A percentile compares a stretch with the other conserved stretches of the same genome.
phyloP scores from a whole-genome alignment of 2,797 vertebrate species.

The Thunnus albacares region DNA sequence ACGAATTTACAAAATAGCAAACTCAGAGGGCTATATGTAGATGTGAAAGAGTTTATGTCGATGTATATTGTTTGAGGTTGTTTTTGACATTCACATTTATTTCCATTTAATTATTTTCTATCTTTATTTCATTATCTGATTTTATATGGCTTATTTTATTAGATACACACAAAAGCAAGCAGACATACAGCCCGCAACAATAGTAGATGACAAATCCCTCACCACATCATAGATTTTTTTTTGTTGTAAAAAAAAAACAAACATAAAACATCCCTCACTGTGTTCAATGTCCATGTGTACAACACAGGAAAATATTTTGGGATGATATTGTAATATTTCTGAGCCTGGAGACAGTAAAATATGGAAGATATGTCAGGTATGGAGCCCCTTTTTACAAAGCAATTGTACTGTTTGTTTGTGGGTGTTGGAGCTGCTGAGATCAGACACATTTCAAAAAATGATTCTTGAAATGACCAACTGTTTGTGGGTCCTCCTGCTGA shows the following conservation, averaged over 20 bases:
- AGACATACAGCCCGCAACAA: background rate
- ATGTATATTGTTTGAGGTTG: background rate
- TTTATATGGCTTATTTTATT: background rate
- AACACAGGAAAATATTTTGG: background rate
- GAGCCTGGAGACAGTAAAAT: background rate
- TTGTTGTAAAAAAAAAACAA: background rate
- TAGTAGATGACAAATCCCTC: background rate
- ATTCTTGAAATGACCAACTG: slow-evolving; percentile 5
- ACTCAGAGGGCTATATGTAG: background rate
- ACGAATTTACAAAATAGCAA: too few relatives aligned
- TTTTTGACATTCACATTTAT: background rate
- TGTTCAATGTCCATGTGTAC: background rate
- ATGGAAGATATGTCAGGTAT: background rate
- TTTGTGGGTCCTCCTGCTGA: background rate
- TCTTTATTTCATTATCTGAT: background rate
- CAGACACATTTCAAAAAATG: slow-evolving; percentile 11
- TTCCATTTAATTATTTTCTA: background rate
- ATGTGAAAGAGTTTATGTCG: background rate
- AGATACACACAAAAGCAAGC: background rate
- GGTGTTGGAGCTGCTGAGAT: background rate
- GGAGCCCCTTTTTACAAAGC: background rate
- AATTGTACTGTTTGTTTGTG: background rate
- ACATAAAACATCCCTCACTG: background rate
- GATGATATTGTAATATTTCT: slow-evolving; percentile 8
- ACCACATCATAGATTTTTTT: background rate